Base-by-base conservation (phyloP, 2,113 vertebrate species). In the Ursus arctos region DNA sequence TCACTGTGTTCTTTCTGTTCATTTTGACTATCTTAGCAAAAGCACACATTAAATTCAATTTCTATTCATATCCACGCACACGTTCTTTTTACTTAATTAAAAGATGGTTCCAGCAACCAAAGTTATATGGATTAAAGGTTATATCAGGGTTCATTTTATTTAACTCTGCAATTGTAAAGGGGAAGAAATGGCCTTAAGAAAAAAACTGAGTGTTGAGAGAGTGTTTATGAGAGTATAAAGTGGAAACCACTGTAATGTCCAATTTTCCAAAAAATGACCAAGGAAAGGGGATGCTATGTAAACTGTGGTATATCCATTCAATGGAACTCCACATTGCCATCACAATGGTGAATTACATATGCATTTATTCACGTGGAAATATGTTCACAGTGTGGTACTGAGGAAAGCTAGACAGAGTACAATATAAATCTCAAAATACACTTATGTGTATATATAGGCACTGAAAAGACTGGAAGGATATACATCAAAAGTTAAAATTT, bases 401-500 rank as follows among this genome's bases (percentile, higher is more conserved):
- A 79, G 65, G 83, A 95, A 87, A 26, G 57, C 49, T 51, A 92
- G n/a, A 91, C 10, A 82, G 4, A 59, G 36, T n/a, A 97, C 28
- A 43, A 61, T 59, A 90, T 36, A 18, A 87, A 84, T 81, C 16
- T 53, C 13, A 59, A 96, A 71, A 53, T 31, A 61, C 19, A 51
- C 80, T 79, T 43, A 79, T 33, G 40, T 76, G 43, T 57, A 76
- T 22, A 49, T 55, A 40, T 0, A 67, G 3, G 8, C 13, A 93
- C 0, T 84, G n/a, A 84, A 49, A 95, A 90, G 15, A 72, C 2
- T 65, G 28, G 87, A 85, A 79, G n/a, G 31, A 84, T 59, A 63
- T n/a, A 61, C 13, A 77, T 47, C 49, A 85, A 91, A 85, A 53
- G 80, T 63, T 47, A 96, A 92, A 71, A 92, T 12, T 31, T 26